Conservation (phyloP, 2,888 invertebrate species). For the Heteropelma amictum region DNA sequence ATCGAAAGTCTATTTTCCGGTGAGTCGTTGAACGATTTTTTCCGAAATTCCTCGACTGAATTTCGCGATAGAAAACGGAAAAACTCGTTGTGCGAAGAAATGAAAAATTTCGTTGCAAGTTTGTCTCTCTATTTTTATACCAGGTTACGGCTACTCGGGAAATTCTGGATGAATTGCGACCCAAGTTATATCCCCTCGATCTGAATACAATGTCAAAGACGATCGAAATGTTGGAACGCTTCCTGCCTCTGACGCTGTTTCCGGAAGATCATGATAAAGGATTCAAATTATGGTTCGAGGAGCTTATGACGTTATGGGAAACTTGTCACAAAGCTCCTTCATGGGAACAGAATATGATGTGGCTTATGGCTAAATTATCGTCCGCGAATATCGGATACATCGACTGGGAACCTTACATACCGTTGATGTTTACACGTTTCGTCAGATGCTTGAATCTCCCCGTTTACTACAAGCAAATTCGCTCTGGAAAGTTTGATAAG, state of each 20-base stretch:
- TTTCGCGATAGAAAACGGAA: background rate
- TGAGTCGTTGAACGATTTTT: conserved; percentile 72
- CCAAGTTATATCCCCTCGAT: conserved; percentile 87
- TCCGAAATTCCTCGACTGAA: too few relatives aligned
- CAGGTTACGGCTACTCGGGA: conserved; percentile 88
- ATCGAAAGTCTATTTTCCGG: conserved; percentile 75
- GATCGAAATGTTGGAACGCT: conserved; percentile 84
- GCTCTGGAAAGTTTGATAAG: conserved; percentile 80
- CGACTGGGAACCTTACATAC: conserved; percentile 92
- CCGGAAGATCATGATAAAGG: conserved; percentile 83
- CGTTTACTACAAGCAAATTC: conserved; percentile 85
- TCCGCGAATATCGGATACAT: conserved; percentile 88
- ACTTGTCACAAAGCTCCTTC: conserved; percentile 85
- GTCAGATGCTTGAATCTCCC: conserved; percentile 88
- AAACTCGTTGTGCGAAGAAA: background rate
- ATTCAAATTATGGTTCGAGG: conserved; percentile 88
- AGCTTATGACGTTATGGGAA: conserved; percentile 88
- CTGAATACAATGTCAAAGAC: conserved; percentile 79
- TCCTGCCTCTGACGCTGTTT: conserved; percentile 86
- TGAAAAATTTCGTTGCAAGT: background rate
- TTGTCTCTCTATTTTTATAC: conserved; percentile 76
- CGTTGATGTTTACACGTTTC: conserved; percentile 86
- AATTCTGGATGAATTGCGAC: conserved; percentile 90
- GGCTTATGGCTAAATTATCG: conserved; percentile 86
- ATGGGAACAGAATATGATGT: conserved; percentile 85